A percentile compares a stretch with the other conserved stretches of the same genome.
phyloP scores from a whole-genome alignment of 2,888 invertebrate species.

The Caenorhabditis sp. region DNA sequence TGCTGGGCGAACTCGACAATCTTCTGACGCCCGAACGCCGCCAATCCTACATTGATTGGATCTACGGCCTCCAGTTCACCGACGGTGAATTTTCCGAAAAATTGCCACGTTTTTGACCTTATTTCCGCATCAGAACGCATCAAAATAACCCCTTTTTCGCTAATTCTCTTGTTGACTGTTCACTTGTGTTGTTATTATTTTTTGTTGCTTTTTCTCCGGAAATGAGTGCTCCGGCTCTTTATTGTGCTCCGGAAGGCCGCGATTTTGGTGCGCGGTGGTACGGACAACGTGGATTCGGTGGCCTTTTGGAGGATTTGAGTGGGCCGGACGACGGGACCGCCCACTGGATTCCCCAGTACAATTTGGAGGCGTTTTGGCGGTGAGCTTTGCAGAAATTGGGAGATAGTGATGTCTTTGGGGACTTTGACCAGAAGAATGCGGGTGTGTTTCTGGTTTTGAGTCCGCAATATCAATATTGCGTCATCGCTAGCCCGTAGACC shows the following conservation, averaged over 20 bases:
- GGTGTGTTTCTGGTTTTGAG: too few relatives aligned
- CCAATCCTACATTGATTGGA: constrained; percentile 89
- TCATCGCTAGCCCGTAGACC: too few relatives aligned
- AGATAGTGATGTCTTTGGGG: too few relatives aligned
- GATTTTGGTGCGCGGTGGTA: constrained; percentile 46
- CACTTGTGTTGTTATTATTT: too few relatives aligned
- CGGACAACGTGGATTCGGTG: constrained; percentile 62
- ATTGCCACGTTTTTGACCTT: not conserved
- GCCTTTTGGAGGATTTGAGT: constrained; percentile 36
- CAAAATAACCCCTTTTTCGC: too few relatives aligned
- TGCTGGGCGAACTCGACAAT: constrained; percentile 86
- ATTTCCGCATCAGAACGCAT: too few relatives aligned
- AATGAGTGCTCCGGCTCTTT: constrained; percentile 35
- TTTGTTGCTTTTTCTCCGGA: too few relatives aligned
- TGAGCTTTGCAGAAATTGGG: too few relatives aligned
- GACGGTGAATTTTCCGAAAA: constrained; percentile 30
- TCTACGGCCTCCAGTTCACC: constrained; percentile 86
- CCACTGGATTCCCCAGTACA: constrained; percentile 62
- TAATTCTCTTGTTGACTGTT: too few relatives aligned
- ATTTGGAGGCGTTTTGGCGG: constrained; percentile 58
- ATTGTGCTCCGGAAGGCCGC: constrained; percentile 44
- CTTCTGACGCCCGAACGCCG: constrained; percentile 82
- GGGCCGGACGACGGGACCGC: constrained; percentile 1
- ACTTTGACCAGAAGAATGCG: too few relatives aligned
- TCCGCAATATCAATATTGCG: too few relatives aligned